These are phyloP conservation scores for Chorisops tibialis DNA, from an alignment of 2,888 invertebrate species.

Conservation along the genomic window DNA sequence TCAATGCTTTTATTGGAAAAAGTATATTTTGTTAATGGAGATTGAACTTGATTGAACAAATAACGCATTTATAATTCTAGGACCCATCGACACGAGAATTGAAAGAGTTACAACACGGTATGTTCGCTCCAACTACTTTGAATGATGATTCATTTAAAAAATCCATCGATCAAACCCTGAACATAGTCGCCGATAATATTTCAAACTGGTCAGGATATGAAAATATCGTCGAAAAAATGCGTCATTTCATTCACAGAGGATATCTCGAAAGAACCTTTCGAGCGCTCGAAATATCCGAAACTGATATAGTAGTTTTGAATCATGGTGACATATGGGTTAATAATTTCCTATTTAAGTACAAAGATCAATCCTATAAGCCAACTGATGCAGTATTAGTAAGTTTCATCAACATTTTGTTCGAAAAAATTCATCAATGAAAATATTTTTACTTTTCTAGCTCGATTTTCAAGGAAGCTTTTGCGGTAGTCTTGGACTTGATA, in stretches of 20 bases:
- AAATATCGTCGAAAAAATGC: constrained; percentile 43
- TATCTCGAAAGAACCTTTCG: constrained; percentile 37
- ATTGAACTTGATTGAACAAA: too few relatives aligned
- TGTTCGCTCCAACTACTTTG: too few relatives aligned
- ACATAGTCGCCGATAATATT: too few relatives aligned
- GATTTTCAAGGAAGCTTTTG: not conserved
- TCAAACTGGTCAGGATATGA: constrained; percentile 43
- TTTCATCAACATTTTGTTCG: not conserved
- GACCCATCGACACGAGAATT: too few relatives aligned
- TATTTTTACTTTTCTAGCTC: not conserved
- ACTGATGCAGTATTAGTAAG: constrained; percentile 4
- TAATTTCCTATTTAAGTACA: constrained; percentile 50
- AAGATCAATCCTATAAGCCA: constrained; percentile 21
- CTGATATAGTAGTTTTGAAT: constrained; percentile 43
- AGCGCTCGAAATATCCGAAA: not conserved
- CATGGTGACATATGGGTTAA: constrained; percentile 51
- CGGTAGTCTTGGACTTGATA: not conserved
- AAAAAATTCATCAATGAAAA: too few relatives aligned
- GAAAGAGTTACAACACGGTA: too few relatives aligned
- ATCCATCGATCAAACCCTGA: too few relatives aligned
- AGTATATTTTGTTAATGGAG: constrained; percentile 43
- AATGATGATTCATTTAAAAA: too few relatives aligned
- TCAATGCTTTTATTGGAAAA: constrained; percentile 56
- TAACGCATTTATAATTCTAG: too few relatives aligned
- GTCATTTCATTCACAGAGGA: constrained; percentile 41